Evolutionary conservation across 2,113 vertebrate genomes (phyloP).

Genomic region (human (Homo sapiens)): DNA sequence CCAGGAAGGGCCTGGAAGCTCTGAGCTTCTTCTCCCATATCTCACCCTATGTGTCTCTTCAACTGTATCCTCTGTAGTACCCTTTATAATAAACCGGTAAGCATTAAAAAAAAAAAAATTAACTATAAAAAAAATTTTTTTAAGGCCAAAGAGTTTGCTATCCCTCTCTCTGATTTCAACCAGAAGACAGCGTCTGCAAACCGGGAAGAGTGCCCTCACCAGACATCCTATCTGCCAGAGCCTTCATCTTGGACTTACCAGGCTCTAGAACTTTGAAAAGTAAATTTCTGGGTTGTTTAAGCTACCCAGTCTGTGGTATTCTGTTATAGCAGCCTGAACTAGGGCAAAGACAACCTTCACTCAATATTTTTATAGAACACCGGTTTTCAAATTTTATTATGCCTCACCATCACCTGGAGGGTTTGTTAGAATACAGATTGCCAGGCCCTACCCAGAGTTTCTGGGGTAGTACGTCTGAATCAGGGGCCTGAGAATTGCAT

Average conservation of each 20-base stretch:
- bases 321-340: not conserved
- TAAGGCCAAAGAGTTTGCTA: not conserved
- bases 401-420: not conserved
- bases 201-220: not conserved
- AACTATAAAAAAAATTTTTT: too few species aligned
- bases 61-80: too few species aligned
- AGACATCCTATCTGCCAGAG: not conserved
- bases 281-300: not conserved
- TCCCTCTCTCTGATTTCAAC: not conserved
- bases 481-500: not conserved
- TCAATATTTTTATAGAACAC: slow-evolving; percentile 19
- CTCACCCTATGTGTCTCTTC: too few species aligned
- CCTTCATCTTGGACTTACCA: not conserved
- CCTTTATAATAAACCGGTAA: too few species aligned
- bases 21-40: too few species aligned
- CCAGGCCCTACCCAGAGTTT: not conserved
- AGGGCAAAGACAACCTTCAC: not conserved
- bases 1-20: too few species aligned
- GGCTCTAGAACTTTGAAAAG: not conserved
- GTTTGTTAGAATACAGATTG: not conserved
- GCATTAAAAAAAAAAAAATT: not conserved
- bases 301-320: not conserved
- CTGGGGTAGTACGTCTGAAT: not conserved
- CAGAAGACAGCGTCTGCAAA: not conserved
- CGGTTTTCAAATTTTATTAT: not conserved